Percentiles rank a stretch among this genome's conserved stretches.
phyloP scores from a whole-genome alignment of 2,888 invertebrate species.

The Notodonta ziczac region DNA sequence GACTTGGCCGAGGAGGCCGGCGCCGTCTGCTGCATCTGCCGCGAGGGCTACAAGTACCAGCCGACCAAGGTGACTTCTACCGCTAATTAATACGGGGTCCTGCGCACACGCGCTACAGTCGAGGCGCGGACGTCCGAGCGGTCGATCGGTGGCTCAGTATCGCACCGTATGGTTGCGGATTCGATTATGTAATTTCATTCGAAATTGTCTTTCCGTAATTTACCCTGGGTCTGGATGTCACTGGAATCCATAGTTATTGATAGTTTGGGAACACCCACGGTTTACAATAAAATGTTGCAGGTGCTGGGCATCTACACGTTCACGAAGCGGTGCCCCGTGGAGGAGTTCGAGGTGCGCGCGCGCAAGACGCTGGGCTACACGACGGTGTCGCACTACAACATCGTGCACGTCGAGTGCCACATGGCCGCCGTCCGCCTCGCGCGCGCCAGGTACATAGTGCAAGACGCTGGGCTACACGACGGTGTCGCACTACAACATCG shows the following conservation, averaged over 20 bases:
- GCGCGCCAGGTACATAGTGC: conserved; percentile 83
- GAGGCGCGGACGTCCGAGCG: not conserved
- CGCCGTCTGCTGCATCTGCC: conserved; percentile 97
- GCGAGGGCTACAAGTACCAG: conserved; percentile 98
- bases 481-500: conserved; percentile 99
- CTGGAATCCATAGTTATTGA: too few relatives aligned
- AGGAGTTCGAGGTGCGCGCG: conserved; percentile 95
- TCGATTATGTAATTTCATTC: too few relatives aligned
- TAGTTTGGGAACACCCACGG: too few relatives aligned
- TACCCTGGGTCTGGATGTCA: too few relatives aligned
- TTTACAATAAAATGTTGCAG: conserved; percentile 46
- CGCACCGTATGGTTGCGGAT: too few relatives aligned
- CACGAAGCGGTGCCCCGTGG: conserved; percentile 96
- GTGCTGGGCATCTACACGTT: conserved; percentile 98
- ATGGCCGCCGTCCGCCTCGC: conserved; percentile 95
- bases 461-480: conserved; percentile 96
- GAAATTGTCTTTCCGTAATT: too few relatives aligned
- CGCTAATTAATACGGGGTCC: too few relatives aligned
- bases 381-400: conserved; percentile 99
- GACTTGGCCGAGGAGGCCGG: conserved; percentile 98
- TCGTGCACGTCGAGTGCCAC: conserved; percentile 99
- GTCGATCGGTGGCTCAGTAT: too few relatives aligned
- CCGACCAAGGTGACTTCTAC: conserved; percentile 91
- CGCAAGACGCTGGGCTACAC: conserved; percentile 95
- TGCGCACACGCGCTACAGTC: not conserved